phyloP scores from a whole-genome alignment of 2,113 vertebrate genomes.

The Catharus minimus region DNA sequence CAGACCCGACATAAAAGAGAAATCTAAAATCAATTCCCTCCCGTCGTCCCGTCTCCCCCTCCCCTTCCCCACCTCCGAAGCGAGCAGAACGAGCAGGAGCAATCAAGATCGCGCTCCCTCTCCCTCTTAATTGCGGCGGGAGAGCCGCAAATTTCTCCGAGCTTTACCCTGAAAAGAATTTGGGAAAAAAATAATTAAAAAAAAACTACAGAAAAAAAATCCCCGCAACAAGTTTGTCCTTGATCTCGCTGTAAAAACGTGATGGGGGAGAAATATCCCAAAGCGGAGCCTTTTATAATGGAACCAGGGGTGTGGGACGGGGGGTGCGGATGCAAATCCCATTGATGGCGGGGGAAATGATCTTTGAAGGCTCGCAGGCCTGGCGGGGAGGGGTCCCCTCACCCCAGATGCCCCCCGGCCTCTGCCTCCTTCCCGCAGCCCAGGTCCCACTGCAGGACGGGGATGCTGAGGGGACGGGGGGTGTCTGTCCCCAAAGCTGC shows the following conservation, averaged over 20 bases:
- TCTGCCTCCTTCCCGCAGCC: not conserved
- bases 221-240: not conserved
- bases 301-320: not conserved
- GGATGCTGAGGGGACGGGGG: not conserved
- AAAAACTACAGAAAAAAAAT: not conserved
- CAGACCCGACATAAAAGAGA: constrained; percentile 69
- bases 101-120: constrained; percentile 27
- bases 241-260: constrained; percentile 45
- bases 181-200: accelerated
- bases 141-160: not conserved
- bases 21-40: constrained; percentile 62
- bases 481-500: not conserved
- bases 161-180: not conserved
- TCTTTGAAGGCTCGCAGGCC: not conserved
- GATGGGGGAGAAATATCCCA: not conserved
- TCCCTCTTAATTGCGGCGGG: constrained; percentile 1
- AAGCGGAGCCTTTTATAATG: not conserved
- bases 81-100: not conserved
- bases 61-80: not conserved
- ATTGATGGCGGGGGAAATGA: not conserved
- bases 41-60: not conserved
- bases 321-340: not conserved
- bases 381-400: not conserved
- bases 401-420: not conserved
- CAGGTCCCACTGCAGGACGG: not conserved